Base-by-base conservation (phyloP, 92 coral and sea anemone genomes). In the Nematostella vectensis region DNA sequence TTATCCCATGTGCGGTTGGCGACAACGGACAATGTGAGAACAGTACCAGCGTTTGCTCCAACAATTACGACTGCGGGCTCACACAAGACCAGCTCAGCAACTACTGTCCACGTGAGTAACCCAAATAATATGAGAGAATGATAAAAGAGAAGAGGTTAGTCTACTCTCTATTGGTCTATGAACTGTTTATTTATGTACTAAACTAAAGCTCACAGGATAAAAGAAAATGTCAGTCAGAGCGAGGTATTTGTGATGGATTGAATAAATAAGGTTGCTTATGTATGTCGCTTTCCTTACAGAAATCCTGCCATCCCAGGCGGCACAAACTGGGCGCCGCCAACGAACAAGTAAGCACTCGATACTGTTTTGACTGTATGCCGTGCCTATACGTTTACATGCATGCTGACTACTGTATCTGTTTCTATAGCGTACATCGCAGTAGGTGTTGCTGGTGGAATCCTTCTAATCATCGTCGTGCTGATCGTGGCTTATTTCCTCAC, bases 381-480 rank as follows among this genome's bases (percentile, higher is more conserved):
- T n/a, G n/a, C n/a, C n/a, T n/a, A n/a, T n/a, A n/a, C n/a, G n/a
- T n/a, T n/a, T n/a, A n/a, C n/a, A n/a, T n/a, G n/a, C n/a, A n/a
- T n/a, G n/a, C n/a, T n/a, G n/a, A n/a, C n/a, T n/a, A n/a, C n/a
- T n/a, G n/a, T n/a, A n/a, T n/a, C n/a, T n/a, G n/a, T n/a, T n/a
- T n/a, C n/a, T n/a, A n/a, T 60, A 89, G 98, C 83, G 53, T 82
- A 79, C 80, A 80, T 91, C 43, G 96, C 96, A 24, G 66, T 85
- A 25, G 96, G 88, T 15, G 98, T 91, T 2, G 98, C 89, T 21
- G 87, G 76, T 22, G 96, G 83, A n/a, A 86, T 91, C 22, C 40
- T 91, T 12, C 61, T 91, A 13, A 77, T 79, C 20, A 31, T 88
- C 9, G 68, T 86, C 38, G 87, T 85, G 25, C 82, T 91, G 20